These are phyloP conservation scores for Diuraphis noxia DNA, from an alignment of 1,140 invertebrate species.

Conservation along the genomic window DNA sequence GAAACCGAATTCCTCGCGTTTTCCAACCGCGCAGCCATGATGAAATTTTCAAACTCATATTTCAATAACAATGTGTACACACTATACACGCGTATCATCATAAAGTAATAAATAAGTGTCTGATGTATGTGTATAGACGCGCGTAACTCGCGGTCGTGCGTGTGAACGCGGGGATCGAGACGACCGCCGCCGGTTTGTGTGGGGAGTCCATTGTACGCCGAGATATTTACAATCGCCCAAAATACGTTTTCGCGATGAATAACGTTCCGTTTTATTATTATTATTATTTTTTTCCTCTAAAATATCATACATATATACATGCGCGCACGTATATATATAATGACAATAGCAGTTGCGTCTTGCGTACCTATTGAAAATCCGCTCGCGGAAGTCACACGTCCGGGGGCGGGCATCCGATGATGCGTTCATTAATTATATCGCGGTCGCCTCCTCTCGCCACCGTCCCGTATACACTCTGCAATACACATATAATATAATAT, in stretches of 20 bases:
- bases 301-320: not conserved
- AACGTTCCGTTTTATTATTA: conserved; percentile 1
- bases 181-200: not conserved
- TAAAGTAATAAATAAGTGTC: not conserved
- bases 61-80: too few relatives aligned
- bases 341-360: not conserved
- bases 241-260: conserved; percentile 9
- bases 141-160: not conserved
- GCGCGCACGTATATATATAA: not conserved
- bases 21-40: too few relatives aligned
- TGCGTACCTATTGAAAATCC: conserved; percentile 5
- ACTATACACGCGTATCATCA: not conserved
- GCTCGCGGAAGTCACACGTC: conserved; percentile 46
- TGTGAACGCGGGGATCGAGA: not conserved
- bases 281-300: not conserved
- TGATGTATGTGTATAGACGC: not conserved
- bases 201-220: not conserved
- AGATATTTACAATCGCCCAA: not conserved
- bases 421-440: conserved; percentile 38
- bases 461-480: not conserved
- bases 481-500: not conserved
- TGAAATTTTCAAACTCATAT: too few relatives aligned
- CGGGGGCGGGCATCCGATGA: conserved; percentile 20
- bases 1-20: too few relatives aligned
- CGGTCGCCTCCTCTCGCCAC: not conserved